Conservation (phyloP, 2,113 vertebrate genomes). For the Corydoras sp. region DNA sequence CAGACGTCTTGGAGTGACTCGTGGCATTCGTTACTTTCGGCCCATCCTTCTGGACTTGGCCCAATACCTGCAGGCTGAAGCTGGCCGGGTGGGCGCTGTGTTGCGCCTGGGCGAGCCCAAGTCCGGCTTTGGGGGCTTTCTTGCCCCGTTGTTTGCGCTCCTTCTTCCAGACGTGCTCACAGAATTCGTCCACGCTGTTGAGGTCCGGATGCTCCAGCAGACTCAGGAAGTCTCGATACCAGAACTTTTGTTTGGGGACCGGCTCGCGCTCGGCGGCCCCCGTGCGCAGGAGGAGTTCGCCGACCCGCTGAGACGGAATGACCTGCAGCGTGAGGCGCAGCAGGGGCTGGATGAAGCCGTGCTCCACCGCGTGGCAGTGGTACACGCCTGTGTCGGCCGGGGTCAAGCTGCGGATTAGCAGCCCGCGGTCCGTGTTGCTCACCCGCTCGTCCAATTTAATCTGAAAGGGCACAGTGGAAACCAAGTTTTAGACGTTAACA, state of each 20-base stretch:
- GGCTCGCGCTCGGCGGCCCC: slow-evolving; percentile 64
- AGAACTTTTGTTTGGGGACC: slow-evolving; percentile 82
- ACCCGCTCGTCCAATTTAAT: slow-evolving; percentile 78
- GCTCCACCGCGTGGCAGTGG: slow-evolving; percentile 88
- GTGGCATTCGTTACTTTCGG: slow-evolving; percentile 43
- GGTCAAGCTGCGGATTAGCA: slow-evolving; percentile 83
- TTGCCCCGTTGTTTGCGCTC: slow-evolving; percentile 87
- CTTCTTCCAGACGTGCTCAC: slow-evolving; percentile 95
- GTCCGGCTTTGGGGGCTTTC: slow-evolving; percentile 60
- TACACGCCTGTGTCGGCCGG: slow-evolving; percentile 80
- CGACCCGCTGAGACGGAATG: slow-evolving; percentile 83
- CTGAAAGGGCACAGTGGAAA: slow-evolving; percentile 53
- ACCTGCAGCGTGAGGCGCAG: slow-evolving; percentile 87
- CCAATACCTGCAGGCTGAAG: slow-evolving; percentile 26
- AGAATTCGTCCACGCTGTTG: slow-evolving; percentile 96
- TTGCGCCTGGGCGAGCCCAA: slow-evolving; percentile 24
- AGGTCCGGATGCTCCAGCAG: slow-evolving; percentile 93
- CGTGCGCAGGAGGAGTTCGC: slow-evolving; percentile 80
- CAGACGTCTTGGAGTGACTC: slow-evolving; percentile 32
- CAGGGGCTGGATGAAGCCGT: slow-evolving; percentile 92
- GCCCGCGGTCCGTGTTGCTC: slow-evolving; percentile 84
- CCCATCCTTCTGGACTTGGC: slow-evolving; percentile 46
- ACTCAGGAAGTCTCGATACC: slow-evolving; percentile 96
- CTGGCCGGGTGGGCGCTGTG: slow-evolving; percentile 40
- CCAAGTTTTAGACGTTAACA: neutral